phyloP scores from a whole-genome alignment of 1,140 invertebrate genomes.

The Acromyrmex charruanus region DNA sequence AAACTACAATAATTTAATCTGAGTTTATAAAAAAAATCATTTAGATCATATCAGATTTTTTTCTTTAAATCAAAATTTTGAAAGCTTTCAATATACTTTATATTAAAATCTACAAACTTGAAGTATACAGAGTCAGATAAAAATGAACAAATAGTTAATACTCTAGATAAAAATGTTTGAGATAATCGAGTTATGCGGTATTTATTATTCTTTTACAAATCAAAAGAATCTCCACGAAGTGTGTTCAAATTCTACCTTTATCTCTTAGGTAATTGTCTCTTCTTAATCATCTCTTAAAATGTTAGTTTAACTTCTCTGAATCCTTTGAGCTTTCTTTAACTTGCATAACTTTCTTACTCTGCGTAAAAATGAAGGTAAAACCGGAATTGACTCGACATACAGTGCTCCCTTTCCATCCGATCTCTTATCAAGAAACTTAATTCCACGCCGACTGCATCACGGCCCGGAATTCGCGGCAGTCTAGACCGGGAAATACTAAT shows the following conservation, averaged over 20 bases:
- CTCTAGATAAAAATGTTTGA: not conserved
- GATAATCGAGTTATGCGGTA: not conserved
- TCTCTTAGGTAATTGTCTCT: constrained; percentile 1
- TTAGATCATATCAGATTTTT: not conserved
- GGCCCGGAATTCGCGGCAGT: constrained; percentile 28
- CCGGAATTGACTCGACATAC: constrained; percentile 42
- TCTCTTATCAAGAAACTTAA: constrained; percentile 61
- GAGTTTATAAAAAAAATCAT: not conserved
- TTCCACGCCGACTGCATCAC: constrained; percentile 20
- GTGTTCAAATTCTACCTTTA: not conserved
- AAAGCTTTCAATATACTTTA: not conserved
- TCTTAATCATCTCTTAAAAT: constrained; percentile 51
- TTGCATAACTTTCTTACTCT: constrained; percentile 37
- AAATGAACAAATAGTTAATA: not conserved
- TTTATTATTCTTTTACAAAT: constrained; percentile 14
- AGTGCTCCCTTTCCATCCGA: constrained; percentile 36
- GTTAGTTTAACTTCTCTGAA: constrained; percentile 32
- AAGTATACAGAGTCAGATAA: not conserved
- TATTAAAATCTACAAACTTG: not conserved
- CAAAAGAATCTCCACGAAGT: not conserved
- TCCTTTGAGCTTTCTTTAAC: constrained; percentile 34
- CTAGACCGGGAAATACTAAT: constrained; percentile 48
- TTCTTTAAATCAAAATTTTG: not conserved
- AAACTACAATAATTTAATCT: not conserved
- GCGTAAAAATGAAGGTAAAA: constrained; percentile 48